Conservation (phyloP, 35 echinoderm and acorn worm species). For the Acanthaster planci region DNA sequence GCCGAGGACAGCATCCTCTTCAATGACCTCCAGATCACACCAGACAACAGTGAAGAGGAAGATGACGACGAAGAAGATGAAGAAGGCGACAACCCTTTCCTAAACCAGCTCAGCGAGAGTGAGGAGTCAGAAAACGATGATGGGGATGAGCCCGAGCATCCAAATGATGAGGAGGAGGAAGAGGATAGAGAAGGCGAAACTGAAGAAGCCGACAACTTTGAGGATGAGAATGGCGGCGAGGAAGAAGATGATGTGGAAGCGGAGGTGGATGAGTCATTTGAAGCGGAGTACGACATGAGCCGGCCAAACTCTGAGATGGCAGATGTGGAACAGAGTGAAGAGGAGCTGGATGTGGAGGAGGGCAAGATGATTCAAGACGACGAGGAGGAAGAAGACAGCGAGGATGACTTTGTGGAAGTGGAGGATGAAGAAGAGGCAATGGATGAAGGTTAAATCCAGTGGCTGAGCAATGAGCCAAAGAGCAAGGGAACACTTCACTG, state of each 20-base stretch:
- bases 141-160: conserved; percentile 6
- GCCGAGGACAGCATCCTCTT: conserved; percentile 79
- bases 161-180: conserved; percentile 35
- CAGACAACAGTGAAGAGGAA: conserved; percentile 96
- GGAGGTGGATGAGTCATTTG: conserved; percentile 37
- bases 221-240: conserved; percentile 38
- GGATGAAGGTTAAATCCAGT: background rate
- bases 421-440: conserved; percentile 50
- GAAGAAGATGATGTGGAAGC: conserved; percentile 47
- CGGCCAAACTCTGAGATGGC: conserved; percentile 23
- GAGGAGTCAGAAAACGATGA: conserved; percentile 64
- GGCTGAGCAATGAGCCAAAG: no score
- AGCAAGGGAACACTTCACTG: no score
- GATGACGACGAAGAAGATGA: conserved; percentile 52
- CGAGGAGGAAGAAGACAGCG: conserved; percentile 56
- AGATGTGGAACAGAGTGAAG: conserved; percentile 33
- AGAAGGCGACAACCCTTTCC: conserved; percentile 48
- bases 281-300: conserved; percentile 35
- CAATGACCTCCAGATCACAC: conserved; percentile 92
- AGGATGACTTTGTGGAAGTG: conserved; percentile 60
- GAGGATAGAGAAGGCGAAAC: background rate
- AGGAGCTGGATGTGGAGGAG: conserved; percentile 37
- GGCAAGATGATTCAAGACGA: conserved; percentile 30
- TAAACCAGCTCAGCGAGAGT: conserved; percentile 45
- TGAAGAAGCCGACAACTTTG: background rate